These are phyloP conservation scores for Telmatherina bonti DNA, from an alignment of 2,797 vertebrate species.

Conservation along the genomic window DNA sequence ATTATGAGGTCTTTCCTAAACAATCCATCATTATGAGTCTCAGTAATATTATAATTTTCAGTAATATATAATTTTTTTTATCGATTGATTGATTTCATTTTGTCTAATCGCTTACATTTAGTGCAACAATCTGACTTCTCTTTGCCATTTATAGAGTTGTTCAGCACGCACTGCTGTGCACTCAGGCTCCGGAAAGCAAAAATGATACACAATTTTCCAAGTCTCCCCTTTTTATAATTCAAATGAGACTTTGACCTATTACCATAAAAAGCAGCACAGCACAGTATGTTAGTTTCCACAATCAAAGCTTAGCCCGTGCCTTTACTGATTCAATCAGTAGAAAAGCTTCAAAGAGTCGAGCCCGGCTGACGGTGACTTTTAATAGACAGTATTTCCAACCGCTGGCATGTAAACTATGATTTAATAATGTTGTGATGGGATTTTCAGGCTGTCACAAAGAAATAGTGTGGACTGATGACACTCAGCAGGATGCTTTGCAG, in stretches of 20 bases:
- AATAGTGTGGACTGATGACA: slow-evolving; percentile 20
- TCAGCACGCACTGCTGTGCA: not conserved
- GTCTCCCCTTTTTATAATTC: not conserved
- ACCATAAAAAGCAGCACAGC: not conserved
- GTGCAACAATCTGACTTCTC: not conserved
- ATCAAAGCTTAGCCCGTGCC: not conserved
- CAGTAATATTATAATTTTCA: no score
- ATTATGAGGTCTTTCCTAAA: no score
- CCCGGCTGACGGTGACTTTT: not conserved
- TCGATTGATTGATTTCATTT: not conserved
- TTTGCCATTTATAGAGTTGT: not conserved
- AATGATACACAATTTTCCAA: no score
- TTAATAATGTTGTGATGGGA: slow-evolving; percentile 44
- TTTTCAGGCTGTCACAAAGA: slow-evolving; percentile 31
- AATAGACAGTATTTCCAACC: slow-evolving; percentile 54
- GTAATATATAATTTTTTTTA: no score
- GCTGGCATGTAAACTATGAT: slow-evolving; percentile 38
- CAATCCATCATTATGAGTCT: no score
- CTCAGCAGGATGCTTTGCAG: slow-evolving; percentile 23
- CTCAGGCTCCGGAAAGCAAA: not conserved
- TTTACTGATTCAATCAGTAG: not conserved
- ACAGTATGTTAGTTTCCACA: no score
- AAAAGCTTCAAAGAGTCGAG: not conserved
- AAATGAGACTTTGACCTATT: slow-evolving; percentile 1
- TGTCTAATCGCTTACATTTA: no score